phyloP scores from a whole-genome alignment of 2,113 vertebrate genomes.

The Gallinago media region DNA sequence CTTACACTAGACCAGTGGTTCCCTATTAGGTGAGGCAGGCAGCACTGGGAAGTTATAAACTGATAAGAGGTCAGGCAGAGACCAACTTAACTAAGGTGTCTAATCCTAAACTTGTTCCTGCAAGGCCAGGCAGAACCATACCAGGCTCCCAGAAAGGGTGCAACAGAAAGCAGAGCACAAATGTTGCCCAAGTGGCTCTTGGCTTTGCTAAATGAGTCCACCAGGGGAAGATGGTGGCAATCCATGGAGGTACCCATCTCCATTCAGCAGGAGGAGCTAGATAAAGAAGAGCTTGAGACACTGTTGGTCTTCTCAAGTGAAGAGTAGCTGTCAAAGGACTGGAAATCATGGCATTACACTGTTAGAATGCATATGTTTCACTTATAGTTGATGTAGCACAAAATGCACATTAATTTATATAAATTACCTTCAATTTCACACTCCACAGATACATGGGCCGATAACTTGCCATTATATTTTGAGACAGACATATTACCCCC shows the following conservation, averaged over 20 bases:
- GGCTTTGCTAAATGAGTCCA: background rate
- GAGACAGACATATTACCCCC: background rate
- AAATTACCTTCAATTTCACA: background rate
- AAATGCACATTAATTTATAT: background rate
- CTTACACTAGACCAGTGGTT: background rate
- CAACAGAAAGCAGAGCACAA: background rate
- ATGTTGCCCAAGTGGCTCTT: background rate
- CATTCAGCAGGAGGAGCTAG: background rate
- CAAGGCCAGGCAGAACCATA: background rate
- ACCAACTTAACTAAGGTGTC: background rate
- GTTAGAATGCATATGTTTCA: background rate
- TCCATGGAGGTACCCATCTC: background rate
- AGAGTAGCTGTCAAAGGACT: background rate
- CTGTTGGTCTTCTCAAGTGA: background rate
- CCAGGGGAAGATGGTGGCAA: background rate
- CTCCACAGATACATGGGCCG: background rate
- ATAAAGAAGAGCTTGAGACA: background rate
- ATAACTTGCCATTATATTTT: background rate
- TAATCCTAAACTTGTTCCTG: background rate
- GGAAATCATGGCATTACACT: background rate
- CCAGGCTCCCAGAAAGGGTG: rapidly evolving
- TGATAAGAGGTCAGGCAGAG: background rate
- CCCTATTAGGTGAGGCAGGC: background rate
- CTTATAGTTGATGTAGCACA: background rate
- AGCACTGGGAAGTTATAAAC: background rate